These are phyloP conservation scores for Panopea generosa DNA, from an alignment of 2,888 invertebrate genomes.

Conservation along the genomic window DNA sequence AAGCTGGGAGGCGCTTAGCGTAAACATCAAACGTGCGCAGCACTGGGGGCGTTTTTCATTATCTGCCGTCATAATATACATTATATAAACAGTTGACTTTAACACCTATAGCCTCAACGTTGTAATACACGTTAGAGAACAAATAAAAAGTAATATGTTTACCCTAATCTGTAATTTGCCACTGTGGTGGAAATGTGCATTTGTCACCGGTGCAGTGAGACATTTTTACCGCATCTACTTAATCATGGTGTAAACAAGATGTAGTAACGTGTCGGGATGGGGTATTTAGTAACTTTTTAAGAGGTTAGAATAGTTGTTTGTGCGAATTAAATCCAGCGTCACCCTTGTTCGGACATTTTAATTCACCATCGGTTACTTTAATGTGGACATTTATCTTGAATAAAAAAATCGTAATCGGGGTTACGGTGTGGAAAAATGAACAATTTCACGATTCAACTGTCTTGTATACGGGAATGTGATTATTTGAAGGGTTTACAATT, in stretches of 20 bases:
- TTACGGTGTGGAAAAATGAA: slow-evolving; percentile 22
- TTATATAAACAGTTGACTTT: slow-evolving; percentile 51
- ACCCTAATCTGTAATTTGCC: too few relatives aligned
- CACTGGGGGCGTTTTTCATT: slow-evolving; percentile 55
- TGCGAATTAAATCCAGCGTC: neutral
- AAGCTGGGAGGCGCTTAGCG: slow-evolving; percentile 64
- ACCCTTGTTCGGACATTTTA: neutral
- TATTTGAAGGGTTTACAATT: slow-evolving; percentile 4
- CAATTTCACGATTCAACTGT: slow-evolving; percentile 22
- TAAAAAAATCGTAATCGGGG: slow-evolving; percentile 1
- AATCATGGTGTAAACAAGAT: neutral
- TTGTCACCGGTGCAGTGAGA: too few relatives aligned
- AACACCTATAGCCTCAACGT: slow-evolving; percentile 30
- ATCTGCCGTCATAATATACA: slow-evolving; percentile 52
- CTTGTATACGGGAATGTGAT: slow-evolving; percentile 8
- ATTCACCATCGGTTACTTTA: slow-evolving; percentile 1
- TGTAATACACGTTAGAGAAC: slow-evolving; percentile 14
- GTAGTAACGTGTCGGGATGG: slow-evolving; percentile 1
- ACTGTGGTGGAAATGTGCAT: too few relatives aligned
- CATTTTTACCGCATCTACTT: too few relatives aligned
- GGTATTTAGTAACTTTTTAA: too few relatives aligned
- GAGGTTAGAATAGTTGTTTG: too few relatives aligned
- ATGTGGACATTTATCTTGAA: slow-evolving; percentile 3
- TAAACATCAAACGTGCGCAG: slow-evolving; percentile 43
- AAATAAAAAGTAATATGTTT: neutral